Base-by-base conservation (phyloP, 2,888 invertebrate species). In the Timandra comae region DNA sequence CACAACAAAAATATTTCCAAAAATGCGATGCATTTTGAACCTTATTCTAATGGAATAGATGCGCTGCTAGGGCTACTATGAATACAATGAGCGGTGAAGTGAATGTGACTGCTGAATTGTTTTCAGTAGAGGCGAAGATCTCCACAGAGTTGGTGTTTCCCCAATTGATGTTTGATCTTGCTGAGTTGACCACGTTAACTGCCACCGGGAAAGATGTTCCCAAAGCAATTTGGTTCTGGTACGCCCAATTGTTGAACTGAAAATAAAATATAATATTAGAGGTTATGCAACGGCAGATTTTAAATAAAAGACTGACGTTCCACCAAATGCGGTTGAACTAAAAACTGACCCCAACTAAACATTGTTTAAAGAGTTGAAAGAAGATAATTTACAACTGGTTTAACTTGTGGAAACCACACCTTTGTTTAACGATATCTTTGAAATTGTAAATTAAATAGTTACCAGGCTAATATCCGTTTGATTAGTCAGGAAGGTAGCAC, bases 211-310 rank as follows among this genome's bases (percentile, higher is more conserved):
- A 79, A 0, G 72, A 63, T 0, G 41, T 48, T 1, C 39, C 63
- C 4, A 80, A 49, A 0, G 43, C 52, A 0, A 63, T 2, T 44
- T 84, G 82, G 36, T 71, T 65, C 0, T 29, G 10, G 44, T 72
- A 79, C 1, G 68, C 41, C 81, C 81, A 85, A 0, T 34, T 10
- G 56, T 79, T 79, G 70, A 81, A 79, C 85, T 85, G 64, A 4
- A 48, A 53, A 42, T 29, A 12, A 29, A 35, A n/a, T n/a, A n/a
- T n/a, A n/a, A n/a, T n/a, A n/a, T n/a, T n/a, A n/a, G n/a, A n/a
- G n/a, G n/a, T n/a, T n/a, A n/a, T n/a, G n/a, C n/a, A n/a, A n/a
- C n/a, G n/a, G n/a, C n/a, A n/a, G n/a, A n/a, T n/a, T n/a, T n/a
- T n/a, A 26, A 2, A 13, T 26, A 12, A 5, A 4, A 12, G n/a